Base-by-base conservation (phyloP, 2,888 invertebrate genomes). In the Chloroclystis v-ata region DNA sequence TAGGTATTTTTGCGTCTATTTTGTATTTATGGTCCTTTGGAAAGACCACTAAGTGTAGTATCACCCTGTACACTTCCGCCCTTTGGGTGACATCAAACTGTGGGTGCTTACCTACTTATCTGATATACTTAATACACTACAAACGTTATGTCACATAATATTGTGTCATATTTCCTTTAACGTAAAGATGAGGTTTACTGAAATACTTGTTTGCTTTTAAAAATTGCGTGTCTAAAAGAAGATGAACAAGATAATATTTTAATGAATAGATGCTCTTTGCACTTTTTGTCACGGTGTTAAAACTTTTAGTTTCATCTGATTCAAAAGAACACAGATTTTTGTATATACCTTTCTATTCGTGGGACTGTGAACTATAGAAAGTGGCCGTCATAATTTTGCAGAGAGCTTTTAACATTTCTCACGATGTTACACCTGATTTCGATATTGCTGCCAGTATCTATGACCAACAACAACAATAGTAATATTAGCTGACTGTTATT, bases 331-430 rank as follows among this genome's bases (percentile, higher is more conserved):
- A 53, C 47, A 43, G 14, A 43, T 43, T 52, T 46, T 49, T 49
- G 37, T 52, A n/a, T n/a, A n/a, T n/a, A 40, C 46, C 44, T 51
- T 52, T 50, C 46, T 48, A 51, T 49, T 63, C 75, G 78, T 78
- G 79, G 59, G 80, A 79, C 75, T 69, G 78, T 77, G 82, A 82
- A 82, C 82, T 80, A 67, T 56, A 57, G 59, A 63, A 68, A 56
- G 67, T 67, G 56, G 58, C 50, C 5, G 20, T 20, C 54, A 60
- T 67, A 63, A 50, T 66, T 69, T 67, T 61, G 57, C 67, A 63
- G 58, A 63, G 50, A 49, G 42, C 35, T 54, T 60, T 44, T 49
- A 54, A 69, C 70, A 70, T 59, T 73, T 80, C 82, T 70, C 82
- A 82, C 79, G 75, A 77, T 74, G 61, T 25, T 47, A 59, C 63